Conservation (phyloP, 2,113 vertebrate species). For the Steatornis caripensis region DNA sequence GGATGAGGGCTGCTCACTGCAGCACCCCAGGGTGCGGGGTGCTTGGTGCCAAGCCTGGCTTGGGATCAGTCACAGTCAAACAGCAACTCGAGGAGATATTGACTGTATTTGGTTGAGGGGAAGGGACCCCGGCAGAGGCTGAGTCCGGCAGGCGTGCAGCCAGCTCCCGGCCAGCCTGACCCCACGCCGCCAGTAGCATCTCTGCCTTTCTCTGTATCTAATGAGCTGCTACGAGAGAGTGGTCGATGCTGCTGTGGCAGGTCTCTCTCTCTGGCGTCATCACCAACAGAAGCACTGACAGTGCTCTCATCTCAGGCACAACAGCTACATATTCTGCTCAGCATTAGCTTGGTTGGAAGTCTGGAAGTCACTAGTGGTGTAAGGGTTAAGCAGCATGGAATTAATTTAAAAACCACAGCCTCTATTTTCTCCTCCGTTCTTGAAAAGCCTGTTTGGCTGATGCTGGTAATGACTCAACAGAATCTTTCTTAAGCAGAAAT, state of each 20-base stretch:
- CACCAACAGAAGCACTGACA: not conserved
- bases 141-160: not conserved
- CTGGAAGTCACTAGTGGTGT: not conserved
- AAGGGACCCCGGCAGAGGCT: not conserved
- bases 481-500: slow-evolving; percentile 52
- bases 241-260: not conserved
- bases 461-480: slow-evolving; percentile 63
- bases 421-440: slow-evolving; percentile 61
- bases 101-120: not conserved
- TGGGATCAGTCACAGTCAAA: not conserved
- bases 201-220: not conserved
- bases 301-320: not conserved
- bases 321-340: not conserved
- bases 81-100: not conserved
- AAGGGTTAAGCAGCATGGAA: slow-evolving; percentile 57
- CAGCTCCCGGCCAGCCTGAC: not conserved
- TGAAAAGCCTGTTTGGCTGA: slow-evolving; percentile 69
- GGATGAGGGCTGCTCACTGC: not conserved
- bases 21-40: rapidly evolving
- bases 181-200: not conserved
- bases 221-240: not conserved
- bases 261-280: not conserved
- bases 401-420: slow-evolving; percentile 58
- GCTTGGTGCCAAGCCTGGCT: not conserved
- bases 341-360: not conserved